Conservation (phyloP, 2,113 vertebrate species). For the Thamnaconus septentrionalis region DNA sequence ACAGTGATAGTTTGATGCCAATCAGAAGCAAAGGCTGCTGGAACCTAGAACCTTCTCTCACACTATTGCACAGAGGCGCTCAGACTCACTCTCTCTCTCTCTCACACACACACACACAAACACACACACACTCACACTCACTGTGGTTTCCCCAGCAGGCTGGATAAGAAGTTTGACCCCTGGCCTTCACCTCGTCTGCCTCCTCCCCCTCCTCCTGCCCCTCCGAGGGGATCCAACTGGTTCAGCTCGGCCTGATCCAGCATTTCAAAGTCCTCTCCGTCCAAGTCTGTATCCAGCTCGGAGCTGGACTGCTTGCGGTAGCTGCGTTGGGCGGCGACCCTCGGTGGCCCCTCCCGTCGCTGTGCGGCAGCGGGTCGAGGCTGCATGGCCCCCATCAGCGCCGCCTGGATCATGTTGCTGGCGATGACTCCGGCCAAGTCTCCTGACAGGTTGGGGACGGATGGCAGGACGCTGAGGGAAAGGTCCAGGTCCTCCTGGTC, state of each 20-base stretch:
- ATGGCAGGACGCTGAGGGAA: conserved; percentile 72
- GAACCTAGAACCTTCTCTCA: conserved; percentile 39
- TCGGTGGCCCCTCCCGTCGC: conserved; percentile 59
- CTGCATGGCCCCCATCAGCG: conserved; percentile 82
- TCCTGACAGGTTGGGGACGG: conserved; percentile 76
- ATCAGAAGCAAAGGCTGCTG: conserved; percentile 53
- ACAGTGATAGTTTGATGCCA: conserved; percentile 76
- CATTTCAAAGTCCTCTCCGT: conserved; percentile 97
- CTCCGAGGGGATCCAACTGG: conserved; percentile 87
- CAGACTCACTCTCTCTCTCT: background rate
- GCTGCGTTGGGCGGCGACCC: conserved; percentile 56
- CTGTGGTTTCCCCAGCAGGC: conserved; percentile 78
- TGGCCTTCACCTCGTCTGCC: conserved; percentile 51
- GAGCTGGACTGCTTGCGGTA: conserved; percentile 86
- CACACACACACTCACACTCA: conserved; percentile 35
- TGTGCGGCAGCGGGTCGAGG: conserved; percentile 69
- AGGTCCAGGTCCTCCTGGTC: conserved; percentile 81
- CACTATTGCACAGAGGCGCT: conserved; percentile 9
- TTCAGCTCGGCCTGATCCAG: conserved; percentile 95
- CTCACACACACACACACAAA: conserved; percentile 6
- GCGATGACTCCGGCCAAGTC: conserved; percentile 84
- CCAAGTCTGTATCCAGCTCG: conserved; percentile 92
- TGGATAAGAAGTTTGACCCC: conserved; percentile 77
- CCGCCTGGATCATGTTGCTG: conserved; percentile 91
- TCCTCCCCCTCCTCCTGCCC: conserved; percentile 64